phyloP scores from a whole-genome alignment of 2,113 vertebrate species.

The Triplophysa siluroides region DNA sequence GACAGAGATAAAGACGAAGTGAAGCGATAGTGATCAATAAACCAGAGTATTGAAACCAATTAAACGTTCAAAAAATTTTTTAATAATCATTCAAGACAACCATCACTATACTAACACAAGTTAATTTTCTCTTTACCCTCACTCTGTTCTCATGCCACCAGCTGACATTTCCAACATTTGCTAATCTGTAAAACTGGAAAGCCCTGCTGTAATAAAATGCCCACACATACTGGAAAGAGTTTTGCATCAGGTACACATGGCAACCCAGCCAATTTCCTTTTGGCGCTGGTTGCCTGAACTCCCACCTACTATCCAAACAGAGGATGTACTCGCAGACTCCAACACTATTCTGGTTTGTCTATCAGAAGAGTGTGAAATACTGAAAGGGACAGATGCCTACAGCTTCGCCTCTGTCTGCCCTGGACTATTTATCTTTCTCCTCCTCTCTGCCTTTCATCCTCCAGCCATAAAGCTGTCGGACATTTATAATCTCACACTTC shows the following conservation, averaged over 20 bases:
- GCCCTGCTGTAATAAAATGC: conserved; percentile 46
- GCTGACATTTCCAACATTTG: conserved; percentile 53
- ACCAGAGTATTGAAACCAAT: too few relatives aligned
- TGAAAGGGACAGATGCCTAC: conserved; percentile 44
- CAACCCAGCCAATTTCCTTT: conserved; percentile 45
- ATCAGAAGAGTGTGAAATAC: conserved; percentile 47
- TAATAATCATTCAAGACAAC: not conserved
- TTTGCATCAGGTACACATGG: conserved; percentile 31
- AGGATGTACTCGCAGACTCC: conserved; percentile 42
- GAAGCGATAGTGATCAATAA: conserved; percentile 1
- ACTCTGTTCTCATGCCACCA: conserved; percentile 26
- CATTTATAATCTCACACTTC: conserved; percentile 1
- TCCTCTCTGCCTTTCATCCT: not conserved
- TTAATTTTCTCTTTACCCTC: not conserved
- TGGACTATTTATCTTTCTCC: conserved; percentile 35
- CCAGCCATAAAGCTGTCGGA: not conserved
- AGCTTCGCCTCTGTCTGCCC: conserved; percentile 36
- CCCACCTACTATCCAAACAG: conserved; percentile 41
- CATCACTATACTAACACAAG: not conserved
- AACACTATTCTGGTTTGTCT: conserved; percentile 44
- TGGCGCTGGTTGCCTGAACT: conserved; percentile 50
- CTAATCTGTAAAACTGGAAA: conserved; percentile 45
- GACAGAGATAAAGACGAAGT: not conserved
- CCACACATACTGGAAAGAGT: conserved; percentile 46
- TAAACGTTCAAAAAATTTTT: not conserved